phyloP scores from a whole-genome alignment of 2,888 invertebrate species.

The Abrostola triplasia region DNA sequence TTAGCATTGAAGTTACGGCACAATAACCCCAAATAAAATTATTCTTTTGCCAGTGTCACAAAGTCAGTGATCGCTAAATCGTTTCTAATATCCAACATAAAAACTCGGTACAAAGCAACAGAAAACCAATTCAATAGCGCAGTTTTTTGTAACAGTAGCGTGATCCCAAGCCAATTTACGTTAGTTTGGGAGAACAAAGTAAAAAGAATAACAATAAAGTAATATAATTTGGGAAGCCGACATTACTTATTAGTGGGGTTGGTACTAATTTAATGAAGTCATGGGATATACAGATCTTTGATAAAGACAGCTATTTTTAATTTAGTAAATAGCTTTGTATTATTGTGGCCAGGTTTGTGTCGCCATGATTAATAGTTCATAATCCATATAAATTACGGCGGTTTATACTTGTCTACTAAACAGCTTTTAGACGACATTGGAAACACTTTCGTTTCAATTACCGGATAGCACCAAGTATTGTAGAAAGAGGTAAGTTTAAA shows the following conservation, averaged over 20 bases:
- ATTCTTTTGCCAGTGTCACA: conserved; percentile 36
- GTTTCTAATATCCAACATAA: conserved; percentile 56
- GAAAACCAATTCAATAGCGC: conserved; percentile 81
- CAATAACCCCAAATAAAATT: conserved; percentile 43
- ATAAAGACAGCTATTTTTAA: conserved; percentile 61
- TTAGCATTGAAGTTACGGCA: conserved; percentile 24
- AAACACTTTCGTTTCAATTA: background rate
- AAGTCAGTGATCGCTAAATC: conserved; percentile 41
- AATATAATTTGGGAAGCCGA: conserved; percentile 85
- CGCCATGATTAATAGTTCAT: conserved; percentile 23
- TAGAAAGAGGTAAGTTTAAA: too few relatives aligned
- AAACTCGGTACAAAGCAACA: conserved; percentile 67
- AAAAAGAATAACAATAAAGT: conserved; percentile 87
- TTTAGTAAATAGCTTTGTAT: conserved; percentile 44
- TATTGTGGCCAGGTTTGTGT: conserved; percentile 10
- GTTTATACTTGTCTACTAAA: background rate
- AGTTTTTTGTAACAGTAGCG: conserved; percentile 85
- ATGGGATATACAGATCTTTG: conserved; percentile 73
- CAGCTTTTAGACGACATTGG: background rate
- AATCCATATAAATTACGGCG: background rate
- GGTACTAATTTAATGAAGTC: conserved; percentile 82
- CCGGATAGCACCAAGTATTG: background rate
- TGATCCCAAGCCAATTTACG: conserved; percentile 87
- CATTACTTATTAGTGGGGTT: conserved; percentile 82
- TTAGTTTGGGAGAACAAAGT: conserved; percentile 84